Percentiles rank a stretch among this genome's conserved stretches.
These are phyloP conservation scores for Hylaeus anthracinus DNA, from an alignment of 1,140 invertebrate genomes.

Conservation along the genomic window DNA sequence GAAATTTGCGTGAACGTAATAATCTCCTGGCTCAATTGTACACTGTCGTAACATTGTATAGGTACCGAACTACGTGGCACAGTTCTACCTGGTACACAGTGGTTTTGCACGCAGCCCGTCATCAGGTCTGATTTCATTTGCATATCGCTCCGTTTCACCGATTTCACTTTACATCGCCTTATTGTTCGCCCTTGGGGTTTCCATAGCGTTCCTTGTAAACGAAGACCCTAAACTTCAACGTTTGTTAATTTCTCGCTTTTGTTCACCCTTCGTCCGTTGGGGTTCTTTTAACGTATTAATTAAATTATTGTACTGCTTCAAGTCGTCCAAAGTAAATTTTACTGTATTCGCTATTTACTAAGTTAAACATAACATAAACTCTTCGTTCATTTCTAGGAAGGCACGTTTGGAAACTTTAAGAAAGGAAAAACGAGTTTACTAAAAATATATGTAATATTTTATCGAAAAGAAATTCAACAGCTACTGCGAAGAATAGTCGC, in stretches of 20 bases:
- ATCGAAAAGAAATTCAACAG: background rate
- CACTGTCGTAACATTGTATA: background rate
- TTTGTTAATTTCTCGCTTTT: background rate
- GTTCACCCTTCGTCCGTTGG: too few relatives aligned
- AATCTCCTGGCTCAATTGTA: background rate
- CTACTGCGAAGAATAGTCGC: background rate
- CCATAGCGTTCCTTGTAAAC: background rate
- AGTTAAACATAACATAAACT: too few relatives aligned
- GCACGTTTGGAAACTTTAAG: too few relatives aligned
- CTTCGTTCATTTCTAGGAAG: too few relatives aligned
- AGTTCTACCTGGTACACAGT: too few relatives aligned
- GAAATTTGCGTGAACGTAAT: background rate
- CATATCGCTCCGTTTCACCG: background rate
- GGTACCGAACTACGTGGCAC: background rate
- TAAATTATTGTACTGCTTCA: too few relatives aligned
- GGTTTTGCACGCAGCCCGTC: background rate
- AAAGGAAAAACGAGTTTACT: too few relatives aligned
- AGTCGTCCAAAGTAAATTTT: too few relatives aligned
- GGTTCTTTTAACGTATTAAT: too few relatives aligned
- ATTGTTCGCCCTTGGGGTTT: background rate
- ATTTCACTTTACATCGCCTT: background rate
- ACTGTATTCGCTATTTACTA: too few relatives aligned
- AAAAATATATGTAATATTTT: too few relatives aligned
- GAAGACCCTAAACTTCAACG: background rate
- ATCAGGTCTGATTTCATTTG: conserved; percentile 12